Percentiles rank a stretch among this genome's conserved stretches.
Conservation (phyloP, 2,888 invertebrate species). For the Agonopterix arenella region DNA sequence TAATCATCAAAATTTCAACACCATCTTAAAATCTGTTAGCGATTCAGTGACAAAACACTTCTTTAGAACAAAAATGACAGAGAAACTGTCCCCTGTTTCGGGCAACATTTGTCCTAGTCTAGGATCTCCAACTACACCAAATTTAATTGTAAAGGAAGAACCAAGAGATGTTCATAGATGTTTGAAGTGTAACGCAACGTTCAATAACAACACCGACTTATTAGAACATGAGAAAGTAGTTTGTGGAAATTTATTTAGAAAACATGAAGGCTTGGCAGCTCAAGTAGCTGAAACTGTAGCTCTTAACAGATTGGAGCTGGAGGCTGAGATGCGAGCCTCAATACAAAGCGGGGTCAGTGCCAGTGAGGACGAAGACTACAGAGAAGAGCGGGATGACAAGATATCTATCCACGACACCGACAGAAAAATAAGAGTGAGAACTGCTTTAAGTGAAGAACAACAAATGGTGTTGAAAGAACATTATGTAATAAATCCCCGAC, state of each 20-base stretch:
- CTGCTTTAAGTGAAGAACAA: constrained; percentile 96
- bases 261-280: constrained; percentile 86
- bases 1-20: constrained; percentile 80
- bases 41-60: constrained; percentile 85
- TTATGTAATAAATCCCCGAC: constrained; percentile 93
- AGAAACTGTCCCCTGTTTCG: constrained; percentile 79
- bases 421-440: constrained; percentile 92
- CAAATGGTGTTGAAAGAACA: constrained; percentile 91
- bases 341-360: constrained; percentile 72
- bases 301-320: constrained; percentile 68
- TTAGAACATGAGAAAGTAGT: constrained; percentile 84
- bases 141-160: constrained; percentile 51
- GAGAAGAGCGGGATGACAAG: constrained; percentile 70
- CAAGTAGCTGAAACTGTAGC: constrained; percentile 83
- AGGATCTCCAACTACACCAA: constrained; percentile 43
- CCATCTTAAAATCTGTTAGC: constrained; percentile 85
- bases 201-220: constrained; percentile 76
- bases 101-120: constrained; percentile 58
- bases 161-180: constrained; percentile 69
- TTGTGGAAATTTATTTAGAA: constrained; percentile 74
- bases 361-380: constrained; percentile 80
- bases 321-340: constrained; percentile 67
- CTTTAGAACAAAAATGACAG: constrained; percentile 79
- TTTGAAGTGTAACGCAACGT: constrained; percentile 76
- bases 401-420: constrained; percentile 79